Base-by-base conservation (phyloP, 2,113 vertebrate genomes). In the Epinephelus lanceolatus region DNA sequence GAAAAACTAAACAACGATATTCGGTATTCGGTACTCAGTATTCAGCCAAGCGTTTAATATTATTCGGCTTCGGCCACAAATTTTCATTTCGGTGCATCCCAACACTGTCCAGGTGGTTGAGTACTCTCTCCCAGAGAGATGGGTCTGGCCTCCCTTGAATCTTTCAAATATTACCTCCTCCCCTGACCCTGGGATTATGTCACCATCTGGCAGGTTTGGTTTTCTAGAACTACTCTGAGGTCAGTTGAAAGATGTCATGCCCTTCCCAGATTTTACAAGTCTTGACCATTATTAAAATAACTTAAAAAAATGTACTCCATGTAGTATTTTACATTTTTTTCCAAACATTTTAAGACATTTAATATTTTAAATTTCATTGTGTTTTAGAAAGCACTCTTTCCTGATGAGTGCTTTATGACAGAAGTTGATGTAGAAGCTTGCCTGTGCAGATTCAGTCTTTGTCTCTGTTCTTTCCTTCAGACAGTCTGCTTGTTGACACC, bases 401-500 rank as follows among this genome's bases (percentile, higher is more conserved):
- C 18, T 61, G 51, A 27, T 59, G 30, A 17, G 11, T 25, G n/a
- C 18, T 42, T 42, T 12, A 30, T 66, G 62, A 65, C 10, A 53
- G 21, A 40, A 19, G 33, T 45, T 19, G 14, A 61, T 60, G 25
- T 37, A 25, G 62, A 19, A 3, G 47, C 66, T 23, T 30, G 23
- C 6, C 27, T 55, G 12, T 55, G 7, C 17, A 37, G n/a, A 17
- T 49, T 71, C 23, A 60, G 11, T 47, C 47, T 59, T 14, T 27
- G 19, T 42, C 30, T 76, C n/a, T 3, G 27, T 66, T 80, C 2
- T 72, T 33, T 47, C 21, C 23, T 75, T 55, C 74, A 92, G 96
- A 87, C 0, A 89, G 92, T 45, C 85, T 69, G 7, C 18, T 92
- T 21, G 95, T 94, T 83, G 97, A 97, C 40, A 89, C 91, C 85